Evolutionary conservation across 1,140 invertebrate species (phyloP), one percentile per base, ranked within the genome.

Genomic region (Heterodera carotae): DNA sequence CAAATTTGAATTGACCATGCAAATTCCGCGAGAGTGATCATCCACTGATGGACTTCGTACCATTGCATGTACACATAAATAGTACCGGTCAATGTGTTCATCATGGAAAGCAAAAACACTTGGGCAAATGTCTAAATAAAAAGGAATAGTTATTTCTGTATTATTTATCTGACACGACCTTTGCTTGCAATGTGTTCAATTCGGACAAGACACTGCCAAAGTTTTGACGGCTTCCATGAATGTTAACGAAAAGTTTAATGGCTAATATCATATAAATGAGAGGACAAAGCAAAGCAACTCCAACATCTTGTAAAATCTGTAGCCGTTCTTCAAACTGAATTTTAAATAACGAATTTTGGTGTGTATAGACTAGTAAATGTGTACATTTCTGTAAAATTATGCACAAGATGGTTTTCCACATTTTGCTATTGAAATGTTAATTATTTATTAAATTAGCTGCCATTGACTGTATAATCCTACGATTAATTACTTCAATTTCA

Each of bases 21-120:
- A 69, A 69, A 69, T 39, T 69, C 36, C 27, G 68, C 68, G 12
- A 69, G 53, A 31, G 18, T 36, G 3, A 69, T 69, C 31, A 69
- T 12, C 68, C 68, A 69, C 29, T 18, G 31, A 27, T 69, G 27
- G 29, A 33, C 36, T 10, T 15, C 53, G 39, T 48, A 15, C 27
- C 34, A 53, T 69, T 69, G 68, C 68, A 69, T 69, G 39, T 48
- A 12, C 1, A 33, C 27, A 34, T 69, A 69, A 12, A 69, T 4
- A 5, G 33, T 48, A 2, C 68, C 68, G 27, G 25, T 48, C 27
- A 69, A 29, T 15, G 68, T 69, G 15, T 69, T 69, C 2, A 69
- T 69, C 53, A 69, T 48, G 1, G 68, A 69, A 1, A 69, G 27
- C 18, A 69, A 27, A 22, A 69, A 36, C 10, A 69, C 33, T 69